Evolutionary conservation across 2,797 vertebrate genomes (phyloP).

Genomic region (Enteromius paludinosus): DNA sequence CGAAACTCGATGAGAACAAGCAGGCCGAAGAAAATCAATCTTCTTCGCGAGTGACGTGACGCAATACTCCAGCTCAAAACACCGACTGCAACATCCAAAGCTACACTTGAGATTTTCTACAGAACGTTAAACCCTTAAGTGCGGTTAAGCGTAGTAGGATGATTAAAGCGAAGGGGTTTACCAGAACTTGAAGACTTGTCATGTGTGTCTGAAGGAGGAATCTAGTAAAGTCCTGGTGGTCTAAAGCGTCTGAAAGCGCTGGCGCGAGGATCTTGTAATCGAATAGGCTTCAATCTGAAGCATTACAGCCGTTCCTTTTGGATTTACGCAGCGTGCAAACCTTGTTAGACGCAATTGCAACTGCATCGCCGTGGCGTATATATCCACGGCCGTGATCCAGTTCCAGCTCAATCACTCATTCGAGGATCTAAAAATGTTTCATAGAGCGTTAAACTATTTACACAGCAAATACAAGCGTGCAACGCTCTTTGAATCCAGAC

Average conservation of each 20-base stretch:
- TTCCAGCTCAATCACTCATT: conserved; percentile 34
- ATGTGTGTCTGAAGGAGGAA: conserved; percentile 46
- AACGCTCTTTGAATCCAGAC: conserved; percentile 32
- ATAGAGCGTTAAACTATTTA: conserved; percentile 52
- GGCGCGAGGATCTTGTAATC: conserved; percentile 12
- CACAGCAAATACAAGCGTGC: conserved; percentile 48
- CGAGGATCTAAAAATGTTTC: conserved; percentile 29
- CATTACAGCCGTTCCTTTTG: neutral
- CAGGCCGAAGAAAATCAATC: neutral
- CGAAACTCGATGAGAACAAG: neutral
- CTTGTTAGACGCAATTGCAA: conserved; percentile 9
- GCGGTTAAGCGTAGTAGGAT: conserved; percentile 56
- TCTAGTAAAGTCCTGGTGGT: conserved; percentile 61
- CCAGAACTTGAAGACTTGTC: conserved; percentile 48
- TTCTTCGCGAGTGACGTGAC: neutral
- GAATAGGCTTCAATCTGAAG: neutral
- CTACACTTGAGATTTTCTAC: conserved; percentile 7
- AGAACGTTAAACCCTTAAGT: conserved; percentile 40
- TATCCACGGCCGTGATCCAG: neutral
- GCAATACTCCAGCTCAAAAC: neutral
- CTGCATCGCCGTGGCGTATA: neutral
- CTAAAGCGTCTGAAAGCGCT: conserved; percentile 34
- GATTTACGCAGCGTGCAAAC: neutral
- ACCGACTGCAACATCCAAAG: neutral
- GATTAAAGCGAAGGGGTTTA: conserved; percentile 58